Conservation (phyloP, 2,113 vertebrate species). For the Butastur rufipennis region DNA sequence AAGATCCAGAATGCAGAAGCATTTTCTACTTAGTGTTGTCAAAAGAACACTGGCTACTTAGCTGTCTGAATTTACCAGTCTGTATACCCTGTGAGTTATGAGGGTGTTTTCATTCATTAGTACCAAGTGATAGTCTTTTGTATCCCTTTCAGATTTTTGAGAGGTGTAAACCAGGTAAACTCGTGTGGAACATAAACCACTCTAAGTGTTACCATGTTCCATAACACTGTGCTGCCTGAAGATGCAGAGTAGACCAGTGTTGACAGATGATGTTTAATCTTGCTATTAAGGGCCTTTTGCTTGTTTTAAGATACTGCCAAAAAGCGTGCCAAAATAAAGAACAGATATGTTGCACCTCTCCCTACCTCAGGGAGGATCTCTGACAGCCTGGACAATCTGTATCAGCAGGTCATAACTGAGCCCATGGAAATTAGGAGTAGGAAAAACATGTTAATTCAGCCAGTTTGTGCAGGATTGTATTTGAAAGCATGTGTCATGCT, state of each 20-base stretch:
- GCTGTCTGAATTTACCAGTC: neutral
- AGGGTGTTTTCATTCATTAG: neutral
- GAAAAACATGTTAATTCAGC: neutral
- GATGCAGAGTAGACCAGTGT: neutral
- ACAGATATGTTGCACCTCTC: neutral
- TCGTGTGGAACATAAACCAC: neutral
- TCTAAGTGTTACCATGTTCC: neutral
- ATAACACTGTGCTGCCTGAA: neutral
- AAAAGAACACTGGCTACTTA: neutral
- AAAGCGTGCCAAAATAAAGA: constrained; percentile 12
- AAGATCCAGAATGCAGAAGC: neutral
- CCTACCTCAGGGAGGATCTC: neutral
- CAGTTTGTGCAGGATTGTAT: neutral
- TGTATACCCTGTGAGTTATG: neutral
- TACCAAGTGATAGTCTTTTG: neutral
- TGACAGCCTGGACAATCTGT: neutral
- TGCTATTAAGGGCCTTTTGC: neutral
- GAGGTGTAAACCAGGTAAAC: neutral
- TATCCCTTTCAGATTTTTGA: neutral
- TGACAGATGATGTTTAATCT: neutral
- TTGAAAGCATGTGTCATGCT: neutral
- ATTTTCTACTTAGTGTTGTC: neutral
- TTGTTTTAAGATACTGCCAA: neutral
- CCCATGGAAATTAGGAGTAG: neutral
- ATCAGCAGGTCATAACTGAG: neutral